Conservation (phyloP, 2,113 vertebrate species). For the Gobiocypris rarus region DNA sequence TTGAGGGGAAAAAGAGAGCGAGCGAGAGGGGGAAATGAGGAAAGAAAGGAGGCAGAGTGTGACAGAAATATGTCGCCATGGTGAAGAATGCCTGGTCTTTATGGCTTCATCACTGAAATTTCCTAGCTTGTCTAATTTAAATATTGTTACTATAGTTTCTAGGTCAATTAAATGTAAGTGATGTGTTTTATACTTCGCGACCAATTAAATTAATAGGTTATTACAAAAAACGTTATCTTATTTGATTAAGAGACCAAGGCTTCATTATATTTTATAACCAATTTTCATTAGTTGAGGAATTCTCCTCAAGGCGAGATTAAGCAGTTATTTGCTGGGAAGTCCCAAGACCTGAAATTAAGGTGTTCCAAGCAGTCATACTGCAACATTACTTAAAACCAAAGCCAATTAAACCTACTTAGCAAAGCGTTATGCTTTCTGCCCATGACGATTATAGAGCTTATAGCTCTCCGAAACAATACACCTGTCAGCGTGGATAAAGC, state of each 20-base stretch:
- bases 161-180: constrained; percentile 99
- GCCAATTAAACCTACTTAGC: constrained; percentile 98
- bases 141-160: constrained; percentile 96
- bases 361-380: constrained; percentile 86
- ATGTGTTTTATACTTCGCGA: constrained; percentile 97
- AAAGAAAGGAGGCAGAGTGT: constrained; percentile 48
- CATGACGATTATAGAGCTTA: constrained; percentile 94
- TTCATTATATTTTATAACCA: constrained; percentile 99
- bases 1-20: constrained; percentile 52
- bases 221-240: constrained; percentile 90
- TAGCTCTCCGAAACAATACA: constrained; percentile 97
- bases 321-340: constrained; percentile 88
- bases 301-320: constrained; percentile 97
- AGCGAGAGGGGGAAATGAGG: constrained; percentile 47
- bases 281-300: constrained; percentile 97
- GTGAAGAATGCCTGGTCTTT: constrained; percentile 78
- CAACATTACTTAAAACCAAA: constrained; percentile 97
- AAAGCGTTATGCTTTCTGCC: constrained; percentile 92
- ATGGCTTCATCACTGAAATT: constrained; percentile 86
- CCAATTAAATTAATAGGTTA: constrained; percentile 99
- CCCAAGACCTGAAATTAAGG: constrained; percentile 89
- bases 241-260: constrained; percentile 97
- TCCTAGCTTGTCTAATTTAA: constrained; percentile 90
- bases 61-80: constrained; percentile 71
- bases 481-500: constrained; percentile 95